phyloP scores from a whole-genome alignment of 2,113 vertebrate species.

The Strix aluco region DNA sequence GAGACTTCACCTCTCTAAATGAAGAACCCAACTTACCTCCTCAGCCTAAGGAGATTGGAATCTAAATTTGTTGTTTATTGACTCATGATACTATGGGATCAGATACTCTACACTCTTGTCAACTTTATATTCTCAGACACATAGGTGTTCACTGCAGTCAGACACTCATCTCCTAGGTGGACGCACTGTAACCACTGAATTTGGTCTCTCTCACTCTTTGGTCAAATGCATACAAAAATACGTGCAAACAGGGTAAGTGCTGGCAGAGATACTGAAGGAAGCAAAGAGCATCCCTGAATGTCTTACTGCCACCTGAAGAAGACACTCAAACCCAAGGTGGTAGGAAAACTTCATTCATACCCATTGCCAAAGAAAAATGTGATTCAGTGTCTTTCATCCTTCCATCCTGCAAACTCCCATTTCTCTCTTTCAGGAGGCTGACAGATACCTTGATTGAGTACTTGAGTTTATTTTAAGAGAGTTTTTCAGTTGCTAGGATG shows the following conservation, averaged over 20 bases:
- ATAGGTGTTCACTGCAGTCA: neutral
- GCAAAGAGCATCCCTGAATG: neutral
- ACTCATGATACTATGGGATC: neutral
- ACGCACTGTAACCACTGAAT: neutral
- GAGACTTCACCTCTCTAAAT: neutral
- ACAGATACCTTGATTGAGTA: neutral
- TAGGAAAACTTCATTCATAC: neutral
- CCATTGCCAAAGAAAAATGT: neutral
- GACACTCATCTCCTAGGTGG: neutral
- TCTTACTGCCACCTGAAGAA: neutral
- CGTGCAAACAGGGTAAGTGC: neutral
- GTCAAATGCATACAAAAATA: neutral
- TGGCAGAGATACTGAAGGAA: neutral
- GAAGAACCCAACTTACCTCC: neutral
- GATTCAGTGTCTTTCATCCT: neutral
- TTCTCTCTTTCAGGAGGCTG: neutral
- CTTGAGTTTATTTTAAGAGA: neutral
- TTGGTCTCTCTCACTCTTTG: neutral
- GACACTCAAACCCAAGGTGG: neutral
- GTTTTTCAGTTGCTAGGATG: neutral
- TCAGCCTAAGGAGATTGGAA: neutral
- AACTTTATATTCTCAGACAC: neutral
- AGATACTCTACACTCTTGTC: neutral
- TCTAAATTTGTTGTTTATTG: neutral
- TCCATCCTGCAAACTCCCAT: neutral